These are phyloP conservation scores for Henricia sp. DNA, from an alignment of 53 echinoderm and acorn worm genomes.

Conservation along the genomic window DNA sequence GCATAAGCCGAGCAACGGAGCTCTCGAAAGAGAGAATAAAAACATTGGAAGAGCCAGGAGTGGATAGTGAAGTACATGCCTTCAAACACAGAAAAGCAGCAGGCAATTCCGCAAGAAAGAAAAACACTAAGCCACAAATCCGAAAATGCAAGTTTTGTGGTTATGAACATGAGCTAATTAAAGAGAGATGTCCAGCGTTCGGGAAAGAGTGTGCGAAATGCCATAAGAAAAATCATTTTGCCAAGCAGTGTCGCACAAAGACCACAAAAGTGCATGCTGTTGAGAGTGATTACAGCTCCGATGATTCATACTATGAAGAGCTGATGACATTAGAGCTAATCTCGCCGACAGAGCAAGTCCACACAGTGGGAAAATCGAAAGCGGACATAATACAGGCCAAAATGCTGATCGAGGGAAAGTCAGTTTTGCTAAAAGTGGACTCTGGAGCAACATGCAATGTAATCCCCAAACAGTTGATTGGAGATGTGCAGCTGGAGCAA, in stretches of 20 bases:
- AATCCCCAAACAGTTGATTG: slow-evolving; percentile 36
- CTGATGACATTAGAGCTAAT: neutral
- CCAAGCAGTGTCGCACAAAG: slow-evolving; percentile 18
- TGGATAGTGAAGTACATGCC: slow-evolving; percentile 20
- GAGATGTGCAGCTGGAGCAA: neutral
- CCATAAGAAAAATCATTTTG: slow-evolving; percentile 46
- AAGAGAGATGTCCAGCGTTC: slow-evolving; percentile 64
- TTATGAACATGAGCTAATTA: slow-evolving; percentile 16
- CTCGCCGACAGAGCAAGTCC: slow-evolving; percentile 24
- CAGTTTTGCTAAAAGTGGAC: slow-evolving; percentile 46
- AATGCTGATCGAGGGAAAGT: slow-evolving; percentile 16
- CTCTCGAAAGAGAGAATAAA: slow-evolving; percentile 36
- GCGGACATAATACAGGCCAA: slow-evolving; percentile 53
- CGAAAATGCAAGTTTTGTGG: slow-evolving; percentile 62
- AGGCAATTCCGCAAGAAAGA: neutral
- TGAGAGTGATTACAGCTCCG: neutral
- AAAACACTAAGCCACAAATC: neutral
- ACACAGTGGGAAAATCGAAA: slow-evolving; percentile 43
- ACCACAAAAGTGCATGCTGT: slow-evolving; percentile 21
- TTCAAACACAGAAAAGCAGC: neutral
- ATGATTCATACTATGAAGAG: neutral
- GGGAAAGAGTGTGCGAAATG: slow-evolving; percentile 50
- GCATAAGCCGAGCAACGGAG: slow-evolving; percentile 48
- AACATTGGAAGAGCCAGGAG: slow-evolving; percentile 17
- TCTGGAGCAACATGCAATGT: slow-evolving; percentile 69